A percentile compares a stretch with the other conserved stretches of the same genome.
Conservation (phyloP, 2,888 invertebrate species). For the Melinaea marsaeus region DNA sequence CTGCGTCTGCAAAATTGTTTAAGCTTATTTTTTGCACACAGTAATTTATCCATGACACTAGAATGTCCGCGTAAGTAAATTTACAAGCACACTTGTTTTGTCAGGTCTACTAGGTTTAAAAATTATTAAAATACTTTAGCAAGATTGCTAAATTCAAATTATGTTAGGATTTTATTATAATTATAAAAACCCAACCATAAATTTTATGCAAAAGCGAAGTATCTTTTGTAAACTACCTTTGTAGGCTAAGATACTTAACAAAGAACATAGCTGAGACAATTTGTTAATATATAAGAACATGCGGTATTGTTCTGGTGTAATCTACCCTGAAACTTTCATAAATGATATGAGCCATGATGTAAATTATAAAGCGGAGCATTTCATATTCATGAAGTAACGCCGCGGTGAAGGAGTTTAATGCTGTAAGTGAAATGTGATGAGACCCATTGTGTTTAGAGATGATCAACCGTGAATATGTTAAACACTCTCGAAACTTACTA, state of each 20-base stretch:
- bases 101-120: too few relatives aligned
- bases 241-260: background rate
- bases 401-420: slow-evolving; percentile 38
- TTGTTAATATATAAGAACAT: background rate
- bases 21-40: slow-evolving; percentile 11
- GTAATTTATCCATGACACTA: background rate
- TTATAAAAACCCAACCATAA: background rate
- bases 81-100: too few relatives aligned
- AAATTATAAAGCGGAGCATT: slow-evolving; percentile 40
- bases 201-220: background rate
- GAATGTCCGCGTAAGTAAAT: too few relatives aligned
- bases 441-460: slow-evolving; percentile 25
- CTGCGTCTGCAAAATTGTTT: slow-evolving; percentile 23
- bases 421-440: slow-evolving; percentile 41
- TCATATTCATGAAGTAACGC: slow-evolving; percentile 41
- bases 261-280: background rate
- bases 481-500: slow-evolving; percentile 6
- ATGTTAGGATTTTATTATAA: background rate
- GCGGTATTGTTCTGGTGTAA: slow-evolving; percentile 20
- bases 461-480: slow-evolving; percentile 15
- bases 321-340: slow-evolving; percentile 29
- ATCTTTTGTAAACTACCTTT: slow-evolving; percentile 3
- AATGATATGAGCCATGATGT: slow-evolving; percentile 43
- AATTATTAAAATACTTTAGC: too few relatives aligned
- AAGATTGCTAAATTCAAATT: too few relatives aligned